Percentiles rank a stretch among this genome's conserved stretches.
These are phyloP conservation scores for Trinorchestia longiramus DNA, from an alignment of 1,140 invertebrate genomes.

Conservation along the genomic window DNA sequence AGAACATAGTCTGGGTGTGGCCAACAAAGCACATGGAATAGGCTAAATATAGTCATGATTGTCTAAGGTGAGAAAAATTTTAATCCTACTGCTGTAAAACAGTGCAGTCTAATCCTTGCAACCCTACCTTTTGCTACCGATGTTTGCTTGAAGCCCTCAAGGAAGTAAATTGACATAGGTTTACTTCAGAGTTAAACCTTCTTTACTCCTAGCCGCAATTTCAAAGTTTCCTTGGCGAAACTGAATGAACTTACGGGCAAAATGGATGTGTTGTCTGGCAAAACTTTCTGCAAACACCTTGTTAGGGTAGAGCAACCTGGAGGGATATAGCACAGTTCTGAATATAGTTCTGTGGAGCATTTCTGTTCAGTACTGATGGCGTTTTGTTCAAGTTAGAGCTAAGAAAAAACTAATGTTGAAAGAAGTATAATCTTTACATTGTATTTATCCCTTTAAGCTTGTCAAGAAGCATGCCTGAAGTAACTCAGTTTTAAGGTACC, in stretches of 20 bases:
- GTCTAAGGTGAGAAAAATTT: not conserved
- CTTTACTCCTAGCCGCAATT: not conserved
- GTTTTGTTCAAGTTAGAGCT: not conserved
- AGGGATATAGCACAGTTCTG: not conserved
- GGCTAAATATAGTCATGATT: not conserved
- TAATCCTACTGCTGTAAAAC: not conserved
- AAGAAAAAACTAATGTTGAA: not conserved
- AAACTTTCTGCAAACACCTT: not conserved
- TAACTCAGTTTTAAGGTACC: not conserved
- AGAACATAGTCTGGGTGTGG: not conserved
- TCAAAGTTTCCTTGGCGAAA: no score
- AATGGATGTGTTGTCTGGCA: not conserved
- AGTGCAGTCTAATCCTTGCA: not conserved
- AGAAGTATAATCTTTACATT: not conserved
- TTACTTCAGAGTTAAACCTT: not conserved
- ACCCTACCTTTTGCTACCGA: not conserved
- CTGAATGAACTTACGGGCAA: not conserved
- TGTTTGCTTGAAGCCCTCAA: not conserved
- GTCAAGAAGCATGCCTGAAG: not conserved
- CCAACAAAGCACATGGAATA: not conserved
- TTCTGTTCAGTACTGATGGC: not conserved
- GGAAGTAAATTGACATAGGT: not conserved
- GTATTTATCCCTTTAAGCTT: not conserved
- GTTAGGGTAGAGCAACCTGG: no score
- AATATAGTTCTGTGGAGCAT: not conserved